These are phyloP conservation scores for Diplazon laetatorius DNA, from an alignment of 2,888 invertebrate species.

Conservation along the genomic window DNA sequence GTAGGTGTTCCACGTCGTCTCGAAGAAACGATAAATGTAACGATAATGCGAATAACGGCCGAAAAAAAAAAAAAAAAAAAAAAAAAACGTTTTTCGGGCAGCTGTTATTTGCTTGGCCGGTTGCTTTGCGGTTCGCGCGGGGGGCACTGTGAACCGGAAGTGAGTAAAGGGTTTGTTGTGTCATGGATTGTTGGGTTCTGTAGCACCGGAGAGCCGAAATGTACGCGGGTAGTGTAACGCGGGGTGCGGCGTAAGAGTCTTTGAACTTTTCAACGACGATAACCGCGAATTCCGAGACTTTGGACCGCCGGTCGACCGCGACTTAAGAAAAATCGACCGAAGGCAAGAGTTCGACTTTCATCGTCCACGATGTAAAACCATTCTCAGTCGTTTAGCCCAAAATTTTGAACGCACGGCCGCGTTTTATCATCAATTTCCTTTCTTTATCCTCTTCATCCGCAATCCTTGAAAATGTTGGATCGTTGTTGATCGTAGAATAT, in stretches of 20 bases:
- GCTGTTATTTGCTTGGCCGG: slow-evolving; percentile 65
- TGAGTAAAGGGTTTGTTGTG: slow-evolving; percentile 21
- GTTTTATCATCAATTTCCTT: too few relatives aligned
- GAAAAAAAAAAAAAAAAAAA: too few relatives aligned
- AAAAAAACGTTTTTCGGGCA: slow-evolving; percentile 66
- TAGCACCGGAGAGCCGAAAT: slow-evolving; percentile 17
- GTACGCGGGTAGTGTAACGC: slow-evolving; percentile 9
- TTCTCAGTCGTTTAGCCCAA: too few relatives aligned
- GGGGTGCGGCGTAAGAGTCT: slow-evolving; percentile 37
- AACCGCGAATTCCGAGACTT: slow-evolving; percentile 29
- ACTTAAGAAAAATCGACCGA: slow-evolving; percentile 32
- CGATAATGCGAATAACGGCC: slow-evolving; percentile 66
- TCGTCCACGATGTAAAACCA: too few relatives aligned
- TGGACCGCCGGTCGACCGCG: too few relatives aligned
- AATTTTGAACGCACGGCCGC: too few relatives aligned
- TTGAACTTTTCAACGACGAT: slow-evolving; percentile 59
- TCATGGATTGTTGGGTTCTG: slow-evolving; percentile 16
- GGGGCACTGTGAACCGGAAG: slow-evolving; percentile 43
- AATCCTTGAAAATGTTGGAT: too few relatives aligned
- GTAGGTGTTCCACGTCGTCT: slow-evolving; percentile 35
- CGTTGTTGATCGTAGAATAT: too few relatives aligned
- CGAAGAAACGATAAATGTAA: slow-evolving; percentile 65
- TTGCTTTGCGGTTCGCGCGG: slow-evolving; percentile 26
- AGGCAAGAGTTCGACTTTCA: background rate
- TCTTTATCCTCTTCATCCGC: too few relatives aligned